Evolutionary conservation across 1,140 invertebrate genomes (phyloP).

Genomic region (Anastrepha ludens): DNA sequence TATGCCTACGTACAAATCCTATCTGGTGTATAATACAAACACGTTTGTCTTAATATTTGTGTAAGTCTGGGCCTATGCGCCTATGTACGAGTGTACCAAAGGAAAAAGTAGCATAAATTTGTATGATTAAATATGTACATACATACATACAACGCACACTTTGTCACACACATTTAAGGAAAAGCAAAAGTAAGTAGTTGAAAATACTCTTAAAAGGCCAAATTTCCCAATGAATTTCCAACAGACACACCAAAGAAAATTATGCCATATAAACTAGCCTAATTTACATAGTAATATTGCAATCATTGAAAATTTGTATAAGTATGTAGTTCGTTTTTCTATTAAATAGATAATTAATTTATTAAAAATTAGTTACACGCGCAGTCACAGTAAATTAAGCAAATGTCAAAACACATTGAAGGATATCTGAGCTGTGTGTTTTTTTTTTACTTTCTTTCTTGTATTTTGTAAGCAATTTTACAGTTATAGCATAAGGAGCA

Average conservation of each 20-base stretch:
- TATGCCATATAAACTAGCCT: neutral
- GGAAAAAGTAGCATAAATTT: neutral
- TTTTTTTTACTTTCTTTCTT: neutral
- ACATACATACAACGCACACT: slow-evolving; percentile 21
- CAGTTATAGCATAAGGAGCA: neutral
- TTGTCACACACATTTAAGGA: slow-evolving; percentile 23
- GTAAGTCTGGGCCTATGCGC: slow-evolving; percentile 26
- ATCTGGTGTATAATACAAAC: slow-evolving; percentile 30
- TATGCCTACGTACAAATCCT: slow-evolving; percentile 7
- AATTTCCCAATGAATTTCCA: neutral
- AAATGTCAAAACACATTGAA: neutral
- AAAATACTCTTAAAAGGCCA: neutral
- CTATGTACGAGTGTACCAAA: neutral
- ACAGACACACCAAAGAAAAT: neutral
- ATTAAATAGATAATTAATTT: neutral
- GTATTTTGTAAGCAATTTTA: no score
- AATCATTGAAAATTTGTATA: slow-evolving; percentile 15
- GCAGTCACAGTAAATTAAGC: neutral
- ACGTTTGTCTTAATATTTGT: slow-evolving; percentile 33
- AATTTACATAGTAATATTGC: slow-evolving; percentile 30
- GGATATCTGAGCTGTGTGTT: neutral
- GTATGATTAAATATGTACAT: neutral
- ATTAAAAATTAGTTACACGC: neutral
- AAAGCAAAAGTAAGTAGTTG: neutral
- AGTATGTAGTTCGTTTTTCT: neutral